Evolutionary conservation across 2,888 invertebrate genomes (phyloP), one percentile per base, ranked within the genome.

Genomic region (Linyphia triangularis): DNA sequence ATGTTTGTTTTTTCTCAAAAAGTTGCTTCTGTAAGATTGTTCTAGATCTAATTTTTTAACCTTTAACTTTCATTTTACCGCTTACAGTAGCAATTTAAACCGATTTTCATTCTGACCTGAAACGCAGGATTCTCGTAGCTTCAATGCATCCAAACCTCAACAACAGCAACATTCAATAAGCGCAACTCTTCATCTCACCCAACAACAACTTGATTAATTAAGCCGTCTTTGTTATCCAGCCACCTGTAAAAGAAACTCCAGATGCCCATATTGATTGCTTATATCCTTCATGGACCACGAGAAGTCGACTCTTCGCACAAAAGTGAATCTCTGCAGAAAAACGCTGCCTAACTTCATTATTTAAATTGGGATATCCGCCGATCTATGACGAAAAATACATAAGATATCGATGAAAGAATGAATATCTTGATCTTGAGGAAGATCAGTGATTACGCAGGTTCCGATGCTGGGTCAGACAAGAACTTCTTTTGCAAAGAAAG

Each of bases 201-300:
- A n/a, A 77, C 37, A 61, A 77, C 37, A 77, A 26, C 61, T 77
- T 26, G 1, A 16, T 7, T 63, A 77, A 77, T 77, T 77, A 77
- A 77, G n/a, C 22, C 30, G n/a, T 16, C 73, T 73, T 73, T 63
- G 61, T 61, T 61, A 77, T 63, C 37, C 77, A 24, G 33, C 37
- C 77, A 77, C 61, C 77, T 77, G 61, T 63, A 37, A 77, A 77
- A 40, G 37, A 33, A 59, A 61, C n/a, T n/a, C 61, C 16, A 63
- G 77, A 37, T 77, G 24, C 61, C 61, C 24, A 40, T 33, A 77
- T 77, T 40, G 51, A 51, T 51, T 16, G 13, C 16, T 16, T 3
- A n/a, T 16, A 13, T n/a, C 16, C 16, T 51, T 51, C 51, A 51
- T n/a, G 51, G 51, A 51, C n/a, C 51, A 16, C 1, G 3, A n/a